phyloP scores from a whole-genome alignment of 1,140 invertebrate genomes.

The Protaetia brevitarsis region DNA sequence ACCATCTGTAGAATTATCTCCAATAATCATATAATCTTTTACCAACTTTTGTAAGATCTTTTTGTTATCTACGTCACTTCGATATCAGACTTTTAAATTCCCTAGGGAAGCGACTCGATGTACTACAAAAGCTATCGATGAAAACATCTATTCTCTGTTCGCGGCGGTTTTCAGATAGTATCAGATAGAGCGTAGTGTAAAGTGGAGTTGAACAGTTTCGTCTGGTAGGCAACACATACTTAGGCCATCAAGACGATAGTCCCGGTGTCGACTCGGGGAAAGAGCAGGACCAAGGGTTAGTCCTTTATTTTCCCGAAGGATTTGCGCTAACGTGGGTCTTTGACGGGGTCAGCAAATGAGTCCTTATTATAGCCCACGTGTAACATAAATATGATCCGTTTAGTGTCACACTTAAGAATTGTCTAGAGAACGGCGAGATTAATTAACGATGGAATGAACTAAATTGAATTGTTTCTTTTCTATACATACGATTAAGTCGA shows the following conservation, averaged over 20 bases:
- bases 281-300: slow-evolving; percentile 9
- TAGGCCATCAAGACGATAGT: slow-evolving; percentile 13
- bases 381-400: background rate
- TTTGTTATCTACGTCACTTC: too few species aligned
- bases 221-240: slow-evolving; percentile 10
- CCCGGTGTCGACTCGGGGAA: slow-evolving; percentile 7
- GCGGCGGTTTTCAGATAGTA: background rate
- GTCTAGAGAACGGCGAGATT: background rate
- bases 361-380: slow-evolving; percentile 12
- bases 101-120: background rate
- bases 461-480: too few species aligned
- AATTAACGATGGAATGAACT: slow-evolving; percentile 12
- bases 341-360: slow-evolving; percentile 21
- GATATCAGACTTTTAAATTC: too few species aligned
- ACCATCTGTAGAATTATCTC: too few species aligned
- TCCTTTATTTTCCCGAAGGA: slow-evolving; percentile 17
- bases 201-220: slow-evolving; percentile 3
- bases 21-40: too few species aligned
- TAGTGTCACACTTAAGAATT: background rate
- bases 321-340: slow-evolving; percentile 13
- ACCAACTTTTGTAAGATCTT: too few species aligned
- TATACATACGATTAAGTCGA: too few species aligned
- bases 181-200: slow-evolving; percentile 9
- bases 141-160: slow-evolving; percentile 3
- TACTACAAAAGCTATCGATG: background rate